Percentiles rank a stretch among this genome's conserved stretches.
phyloP scores from a whole-genome alignment of 2,888 invertebrate genomes.

The Neelides folsomi region DNA sequence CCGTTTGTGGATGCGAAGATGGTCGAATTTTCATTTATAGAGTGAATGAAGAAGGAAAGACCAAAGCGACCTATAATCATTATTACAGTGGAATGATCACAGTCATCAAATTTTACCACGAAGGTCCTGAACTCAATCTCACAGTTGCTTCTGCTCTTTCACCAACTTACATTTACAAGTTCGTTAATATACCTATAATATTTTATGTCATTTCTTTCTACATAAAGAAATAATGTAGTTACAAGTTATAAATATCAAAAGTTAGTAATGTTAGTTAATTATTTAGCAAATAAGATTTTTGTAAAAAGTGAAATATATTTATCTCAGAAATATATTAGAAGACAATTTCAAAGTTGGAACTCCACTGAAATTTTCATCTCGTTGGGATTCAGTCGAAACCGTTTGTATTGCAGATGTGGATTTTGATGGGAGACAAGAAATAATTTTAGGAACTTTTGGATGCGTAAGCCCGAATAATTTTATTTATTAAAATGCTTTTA shows the following conservation, averaged over 20 bases:
- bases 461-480: too few relatives aligned
- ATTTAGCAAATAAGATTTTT: too few relatives aligned
- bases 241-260: too few relatives aligned
- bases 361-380: slow-evolving; percentile 41
- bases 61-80: slow-evolving; percentile 21
- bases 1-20: slow-evolving; percentile 30
- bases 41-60: slow-evolving; percentile 4
- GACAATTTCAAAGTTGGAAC: slow-evolving; percentile 35
- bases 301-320: too few relatives aligned
- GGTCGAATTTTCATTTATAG: slow-evolving; percentile 11
- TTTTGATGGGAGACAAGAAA: slow-evolving; percentile 55
- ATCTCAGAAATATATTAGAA: slow-evolving; percentile 34
- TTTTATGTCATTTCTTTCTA: too few relatives aligned
- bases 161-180: slow-evolving; percentile 31
- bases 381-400: slow-evolving; percentile 48
- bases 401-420: slow-evolving; percentile 53
- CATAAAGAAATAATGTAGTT: too few relatives aligned
- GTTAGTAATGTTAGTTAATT: too few relatives aligned
- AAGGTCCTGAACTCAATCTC: slow-evolving; percentile 27
- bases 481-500: too few relatives aligned
- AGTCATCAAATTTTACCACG: slow-evolving; percentile 23
- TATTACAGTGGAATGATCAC: slow-evolving; percentile 29
- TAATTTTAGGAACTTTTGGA: slow-evolving; percentile 54
- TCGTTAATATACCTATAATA: slow-evolving; percentile 5
- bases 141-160: slow-evolving; percentile 28